These are phyloP conservation scores for Rhincodon typus DNA, from an alignment of 2,797 vertebrate genomes.

Conservation along the genomic window DNA sequence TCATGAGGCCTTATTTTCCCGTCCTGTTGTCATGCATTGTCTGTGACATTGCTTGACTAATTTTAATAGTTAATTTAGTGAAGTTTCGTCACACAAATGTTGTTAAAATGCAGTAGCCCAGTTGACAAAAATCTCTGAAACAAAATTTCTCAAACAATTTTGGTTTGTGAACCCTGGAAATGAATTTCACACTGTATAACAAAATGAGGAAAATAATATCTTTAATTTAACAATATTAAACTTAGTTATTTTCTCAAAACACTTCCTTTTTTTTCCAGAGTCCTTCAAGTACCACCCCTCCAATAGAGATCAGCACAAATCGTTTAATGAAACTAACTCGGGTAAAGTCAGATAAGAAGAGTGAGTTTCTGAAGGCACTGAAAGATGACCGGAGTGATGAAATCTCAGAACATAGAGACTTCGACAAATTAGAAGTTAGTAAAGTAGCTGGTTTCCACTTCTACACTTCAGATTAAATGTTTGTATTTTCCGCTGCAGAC, in stretches of 20 bases:
- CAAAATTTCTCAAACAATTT: not conserved
- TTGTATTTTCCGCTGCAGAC: not conserved
- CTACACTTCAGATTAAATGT: not conserved
- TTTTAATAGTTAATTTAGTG: not conserved
- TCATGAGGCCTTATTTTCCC: not conserved
- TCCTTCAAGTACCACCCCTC: constrained; percentile 89
- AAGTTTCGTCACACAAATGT: not conserved
- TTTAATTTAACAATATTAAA: not conserved
- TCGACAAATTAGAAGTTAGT: constrained; percentile 81
- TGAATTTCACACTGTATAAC: not conserved
- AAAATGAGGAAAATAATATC: not conserved
- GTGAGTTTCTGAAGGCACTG: constrained; percentile 88
- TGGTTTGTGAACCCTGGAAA: not conserved
- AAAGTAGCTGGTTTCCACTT: not conserved
- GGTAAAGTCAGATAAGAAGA: constrained; percentile 85
- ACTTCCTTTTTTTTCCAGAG: constrained; percentile 55
- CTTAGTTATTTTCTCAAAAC: not conserved
- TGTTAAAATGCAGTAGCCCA: not conserved
- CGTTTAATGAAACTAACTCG: constrained; percentile 91
- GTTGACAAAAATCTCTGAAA: not conserved
- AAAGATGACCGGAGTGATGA: constrained; percentile 91
- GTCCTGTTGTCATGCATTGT: no score
- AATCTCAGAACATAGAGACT: constrained; percentile 78
- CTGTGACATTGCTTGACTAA: not conserved
- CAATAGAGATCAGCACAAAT: constrained; percentile 87